Evolutionary conservation across 2,888 invertebrate genomes (phyloP).

Genomic region (Esperia sulphurella): DNA sequence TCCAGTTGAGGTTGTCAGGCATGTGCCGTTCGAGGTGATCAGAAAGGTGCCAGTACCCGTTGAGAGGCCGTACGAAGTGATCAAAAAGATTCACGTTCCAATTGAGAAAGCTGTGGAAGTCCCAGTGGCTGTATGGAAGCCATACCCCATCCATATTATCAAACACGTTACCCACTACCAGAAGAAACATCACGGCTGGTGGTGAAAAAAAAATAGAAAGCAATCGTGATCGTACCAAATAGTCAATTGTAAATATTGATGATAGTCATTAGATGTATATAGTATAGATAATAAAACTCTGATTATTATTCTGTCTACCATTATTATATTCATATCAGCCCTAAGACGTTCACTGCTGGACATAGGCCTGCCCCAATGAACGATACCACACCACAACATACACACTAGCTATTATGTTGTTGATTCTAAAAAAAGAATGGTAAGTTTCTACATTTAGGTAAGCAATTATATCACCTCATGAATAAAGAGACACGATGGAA

Average conservation of each 20-base stretch:
- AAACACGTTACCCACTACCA: constrained; percentile 73
- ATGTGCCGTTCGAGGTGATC: constrained; percentile 67
- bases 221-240: constrained; percentile 69
- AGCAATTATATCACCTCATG: too few relatives aligned
- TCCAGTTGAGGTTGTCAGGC: constrained; percentile 58
- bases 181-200: constrained; percentile 72
- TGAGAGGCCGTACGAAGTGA: constrained; percentile 67
- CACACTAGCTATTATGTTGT: too few relatives aligned
- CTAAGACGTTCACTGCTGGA: too few relatives aligned
- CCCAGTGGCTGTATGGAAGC: constrained; percentile 68
- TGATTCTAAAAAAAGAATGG: too few relatives aligned
- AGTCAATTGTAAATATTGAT: constrained; percentile 69
- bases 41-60: constrained; percentile 62
- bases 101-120: constrained; percentile 67
- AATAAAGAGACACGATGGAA: too few relatives aligned
- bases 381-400: too few relatives aligned
- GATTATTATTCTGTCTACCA: constrained; percentile 3
- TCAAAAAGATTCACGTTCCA: constrained; percentile 65
- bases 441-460: too few relatives aligned
- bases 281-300: constrained; percentile 14
- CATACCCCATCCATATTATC: constrained; percentile 69
- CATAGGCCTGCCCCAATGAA: too few relatives aligned
- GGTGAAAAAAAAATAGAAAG: constrained; percentile 9
- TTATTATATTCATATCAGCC: neutral
- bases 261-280: constrained; percentile 70